A percentile compares a stretch with the other conserved stretches of the same genome.
Conservation (phyloP, 2,888 invertebrate genomes). For the Drosophila mercatorum region DNA sequence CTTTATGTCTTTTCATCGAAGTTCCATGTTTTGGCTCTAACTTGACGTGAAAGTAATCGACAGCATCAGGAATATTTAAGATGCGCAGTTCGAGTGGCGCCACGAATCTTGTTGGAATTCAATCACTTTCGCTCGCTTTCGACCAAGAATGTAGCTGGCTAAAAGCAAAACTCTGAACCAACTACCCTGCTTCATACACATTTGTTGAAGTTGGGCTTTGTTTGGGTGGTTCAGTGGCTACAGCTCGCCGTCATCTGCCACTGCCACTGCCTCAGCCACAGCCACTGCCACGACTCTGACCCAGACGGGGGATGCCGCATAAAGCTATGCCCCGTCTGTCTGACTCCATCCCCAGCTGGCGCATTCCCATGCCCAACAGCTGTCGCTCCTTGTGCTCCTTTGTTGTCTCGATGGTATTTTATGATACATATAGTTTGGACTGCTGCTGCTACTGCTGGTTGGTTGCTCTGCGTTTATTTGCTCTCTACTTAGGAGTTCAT, state of each 20-base stretch:
- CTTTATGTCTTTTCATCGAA: background rate
- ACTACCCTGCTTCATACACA: constrained; percentile 27
- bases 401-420: constrained; percentile 70
- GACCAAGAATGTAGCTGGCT: constrained; percentile 38
- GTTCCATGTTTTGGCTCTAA: constrained; percentile 4
- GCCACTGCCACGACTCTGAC: constrained; percentile 17
- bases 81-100: constrained; percentile 42
- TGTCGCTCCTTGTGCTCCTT: constrained; percentile 49
- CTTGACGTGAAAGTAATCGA: constrained; percentile 18
- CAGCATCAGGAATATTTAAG: constrained; percentile 15
- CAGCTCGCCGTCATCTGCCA: constrained; percentile 26
- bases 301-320: constrained; percentile 58
- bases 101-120: constrained; percentile 57
- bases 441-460: background rate
- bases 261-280: constrained; percentile 1
- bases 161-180: constrained; percentile 42
- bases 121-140: constrained; percentile 66
- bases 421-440: constrained; percentile 49
- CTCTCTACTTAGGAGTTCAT: constrained; percentile 50
- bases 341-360: constrained; percentile 58
- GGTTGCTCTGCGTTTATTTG: constrained; percentile 52
- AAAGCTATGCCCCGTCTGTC: constrained; percentile 59
- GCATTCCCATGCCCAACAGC: constrained; percentile 26
- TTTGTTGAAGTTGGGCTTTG: constrained; percentile 38
- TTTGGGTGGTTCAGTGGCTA: constrained; percentile 32